Base-by-base conservation (phyloP, 2,888 invertebrate genomes). In the Caenorhabditis japonica region DNA sequence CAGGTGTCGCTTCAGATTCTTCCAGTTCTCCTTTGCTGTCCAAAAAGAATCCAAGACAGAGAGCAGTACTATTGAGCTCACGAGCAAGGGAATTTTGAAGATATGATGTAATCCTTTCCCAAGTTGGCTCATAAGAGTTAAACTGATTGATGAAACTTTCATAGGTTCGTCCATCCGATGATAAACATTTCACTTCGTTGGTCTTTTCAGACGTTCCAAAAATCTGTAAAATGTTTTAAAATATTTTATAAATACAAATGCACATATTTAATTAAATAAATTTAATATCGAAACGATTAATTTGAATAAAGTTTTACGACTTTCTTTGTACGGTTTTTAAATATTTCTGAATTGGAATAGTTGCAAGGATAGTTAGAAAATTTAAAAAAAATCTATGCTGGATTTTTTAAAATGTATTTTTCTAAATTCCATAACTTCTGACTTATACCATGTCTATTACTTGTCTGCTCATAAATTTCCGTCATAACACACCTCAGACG, bases 101-200 rank as follows among this genome's bases (percentile, higher is more conserved):
- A 15, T 78, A 78, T 73, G 76, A 64, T 17, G 74, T 74, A 23
- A 78, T 73, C 36, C 71, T 44, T 34, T 78, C 78, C 78, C 78
- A 78, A 17, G 69, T 59, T 3, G 74, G 69, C 36, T 78, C 78
- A 21, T 68, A 49, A 4, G 74, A 60, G 41, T 69, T 62, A 21
- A 76, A 71, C 19, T 74, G 68, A 27, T 62, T 71, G 23, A 78
- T 69, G n/a, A 62, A 55, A 30, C 70, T 59, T 13, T 78, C 78
- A 30, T 71, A 70, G 3, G 61, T 38, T 15, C 72, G 55, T 12
- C 64, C 59, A 19, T 69, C 75, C 1, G 58, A 19, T 4, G 55
- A 53, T 1, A 78, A 44, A 44, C 78, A 78, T 12, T 60, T 60
- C 17, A 64, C 72, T 27, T 66, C 68, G 19, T 44, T 41, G 19